A percentile compares a stretch with the other conserved stretches of the same genome.
These are phyloP conservation scores for Chrysomallon squamiferum DNA, from an alignment of 1,140 invertebrate species.

Conservation along the genomic window DNA sequence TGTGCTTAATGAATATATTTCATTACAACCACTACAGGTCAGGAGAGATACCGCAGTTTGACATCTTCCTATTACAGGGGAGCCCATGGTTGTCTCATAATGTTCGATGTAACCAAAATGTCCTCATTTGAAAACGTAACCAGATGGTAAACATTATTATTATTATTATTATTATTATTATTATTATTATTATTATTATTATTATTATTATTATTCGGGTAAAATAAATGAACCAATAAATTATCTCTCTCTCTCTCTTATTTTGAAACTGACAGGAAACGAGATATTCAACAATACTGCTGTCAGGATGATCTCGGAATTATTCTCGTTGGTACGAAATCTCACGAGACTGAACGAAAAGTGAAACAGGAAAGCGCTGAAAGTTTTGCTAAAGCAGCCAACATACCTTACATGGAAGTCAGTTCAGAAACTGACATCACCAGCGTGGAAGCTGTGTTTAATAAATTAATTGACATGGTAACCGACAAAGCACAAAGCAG, in stretches of 20 bases:
- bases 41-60: conserved; percentile 78
- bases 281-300: background rate
- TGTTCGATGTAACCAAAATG: conserved; percentile 37
- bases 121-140: conserved; percentile 35
- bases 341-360: background rate
- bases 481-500: too few relatives aligned
- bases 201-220: too few relatives aligned
- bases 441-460: background rate
- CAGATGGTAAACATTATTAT: conserved; percentile 43
- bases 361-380: background rate
- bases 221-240: too few relatives aligned
- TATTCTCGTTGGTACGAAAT: background rate
- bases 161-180: too few relatives aligned
- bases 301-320: background rate
- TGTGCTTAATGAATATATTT: too few relatives aligned
- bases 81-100: conserved; percentile 44
- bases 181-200: too few relatives aligned
- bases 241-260: too few relatives aligned
- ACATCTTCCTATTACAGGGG: conserved; percentile 57
- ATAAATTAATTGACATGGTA: background rate
- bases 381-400: background rate
- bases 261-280: background rate
- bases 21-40: conserved; percentile 76
- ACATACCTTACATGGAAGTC: background rate
- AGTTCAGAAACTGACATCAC: background rate